Evolutionary conservation across 2,888 invertebrate species (phyloP).

Genomic region (Spodoptera littoralis): DNA sequence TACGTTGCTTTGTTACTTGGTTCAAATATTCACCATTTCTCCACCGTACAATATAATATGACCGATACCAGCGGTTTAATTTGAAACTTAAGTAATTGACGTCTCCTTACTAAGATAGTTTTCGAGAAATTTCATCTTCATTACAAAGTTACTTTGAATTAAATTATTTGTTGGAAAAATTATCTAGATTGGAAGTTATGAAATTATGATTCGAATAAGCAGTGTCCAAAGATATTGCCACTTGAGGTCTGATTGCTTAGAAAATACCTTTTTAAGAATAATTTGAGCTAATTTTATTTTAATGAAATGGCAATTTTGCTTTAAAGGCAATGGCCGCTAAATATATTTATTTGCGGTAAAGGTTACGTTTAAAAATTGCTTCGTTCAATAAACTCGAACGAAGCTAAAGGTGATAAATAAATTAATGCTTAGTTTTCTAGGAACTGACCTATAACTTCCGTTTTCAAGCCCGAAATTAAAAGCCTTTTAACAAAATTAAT

Average conservation of each 20-base stretch:
- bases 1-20: constrained; percentile 47
- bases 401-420: no score
- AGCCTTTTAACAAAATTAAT: no score
- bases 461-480: no score
- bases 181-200: neutral
- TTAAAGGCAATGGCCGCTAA: no score
- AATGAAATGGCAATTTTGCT: no score
- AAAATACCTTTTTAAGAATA: neutral
- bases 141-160: constrained; percentile 36
- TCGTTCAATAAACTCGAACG: no score
- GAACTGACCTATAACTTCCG: no score
- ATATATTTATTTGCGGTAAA: no score
- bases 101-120: constrained; percentile 59
- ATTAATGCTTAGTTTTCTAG: no score
- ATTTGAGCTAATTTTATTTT: no score
- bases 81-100: constrained; percentile 66
- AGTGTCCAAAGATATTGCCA: neutral
- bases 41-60: constrained; percentile 58
- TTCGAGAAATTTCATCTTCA: constrained; percentile 55
- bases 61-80: constrained; percentile 62
- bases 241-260: neutral
- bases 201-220: neutral
- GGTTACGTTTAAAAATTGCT: no score
- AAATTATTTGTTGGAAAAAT: constrained; percentile 36
- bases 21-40: constrained; percentile 59